Percentiles rank a stretch among this genome's conserved stretches.
These are phyloP conservation scores for Chelonia mydas DNA, from an alignment of 2,797 vertebrate species.

Conservation along the genomic window DNA sequence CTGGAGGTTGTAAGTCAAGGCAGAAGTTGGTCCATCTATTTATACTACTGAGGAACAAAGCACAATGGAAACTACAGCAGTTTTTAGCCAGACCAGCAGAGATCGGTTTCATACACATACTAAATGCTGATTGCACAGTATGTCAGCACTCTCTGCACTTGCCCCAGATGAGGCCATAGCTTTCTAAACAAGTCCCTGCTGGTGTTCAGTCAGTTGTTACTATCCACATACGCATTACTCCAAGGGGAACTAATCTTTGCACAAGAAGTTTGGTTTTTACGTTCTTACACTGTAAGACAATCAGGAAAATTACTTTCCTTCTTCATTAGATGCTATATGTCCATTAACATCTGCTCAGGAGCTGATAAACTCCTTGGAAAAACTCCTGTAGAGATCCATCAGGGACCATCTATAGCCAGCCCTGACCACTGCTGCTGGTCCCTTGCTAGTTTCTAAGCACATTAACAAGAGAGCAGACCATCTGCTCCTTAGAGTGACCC, in stretches of 20 bases:
- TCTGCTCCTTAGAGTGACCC: neutral
- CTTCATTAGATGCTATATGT: neutral
- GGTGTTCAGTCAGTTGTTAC: neutral
- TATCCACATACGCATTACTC: neutral
- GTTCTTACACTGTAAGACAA: neutral
- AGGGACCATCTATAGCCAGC: neutral
- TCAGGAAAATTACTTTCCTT: neutral
- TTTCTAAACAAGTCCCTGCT: neutral
- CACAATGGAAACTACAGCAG: neutral
- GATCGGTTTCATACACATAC: neutral
- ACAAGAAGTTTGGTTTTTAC: neutral
- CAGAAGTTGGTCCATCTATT: neutral
- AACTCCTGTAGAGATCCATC: neutral
- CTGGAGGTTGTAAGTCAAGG: neutral
- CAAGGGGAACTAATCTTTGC: neutral
- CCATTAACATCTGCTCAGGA: neutral
- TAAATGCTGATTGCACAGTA: too few species aligned
- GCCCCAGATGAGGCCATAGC: too few species aligned
- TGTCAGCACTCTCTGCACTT: neutral
- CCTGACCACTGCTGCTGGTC: neutral
- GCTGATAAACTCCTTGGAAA: fast-evolving
- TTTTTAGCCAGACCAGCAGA: neutral
- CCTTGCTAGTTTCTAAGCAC: neutral
- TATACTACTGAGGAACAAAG: neutral
- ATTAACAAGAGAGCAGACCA: neutral